Conservation (phyloP, 2,888 invertebrate genomes). For the Rhogogaster chlorosoma region DNA sequence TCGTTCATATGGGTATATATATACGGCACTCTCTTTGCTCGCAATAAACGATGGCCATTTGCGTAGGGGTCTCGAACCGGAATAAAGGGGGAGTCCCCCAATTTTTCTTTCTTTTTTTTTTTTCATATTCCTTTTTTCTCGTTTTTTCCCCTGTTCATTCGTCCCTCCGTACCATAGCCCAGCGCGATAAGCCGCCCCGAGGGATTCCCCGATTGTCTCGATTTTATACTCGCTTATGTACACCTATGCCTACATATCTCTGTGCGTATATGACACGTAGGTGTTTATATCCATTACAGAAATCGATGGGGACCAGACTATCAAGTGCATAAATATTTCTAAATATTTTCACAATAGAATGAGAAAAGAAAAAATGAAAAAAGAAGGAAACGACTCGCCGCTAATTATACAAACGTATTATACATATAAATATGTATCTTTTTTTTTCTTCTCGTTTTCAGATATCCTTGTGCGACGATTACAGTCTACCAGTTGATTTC, state of each 20-base stretch:
- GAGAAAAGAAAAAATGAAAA: too few relatives aligned
- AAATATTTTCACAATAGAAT: too few relatives aligned
- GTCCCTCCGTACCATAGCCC: neutral
- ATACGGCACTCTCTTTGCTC: conserved; percentile 69
- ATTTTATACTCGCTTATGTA: conserved; percentile 66
- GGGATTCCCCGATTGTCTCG: conserved; percentile 73
- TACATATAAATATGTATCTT: too few relatives aligned
- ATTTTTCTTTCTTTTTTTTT: conserved; percentile 56
- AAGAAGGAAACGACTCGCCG: conserved; percentile 70
- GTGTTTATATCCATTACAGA: neutral
- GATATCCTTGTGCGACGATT: conserved; percentile 93
- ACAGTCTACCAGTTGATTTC: conserved; percentile 92
- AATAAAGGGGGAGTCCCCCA: conserved; percentile 61
- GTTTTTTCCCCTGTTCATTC: conserved; percentile 47
- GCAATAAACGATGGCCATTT: conserved; percentile 75
- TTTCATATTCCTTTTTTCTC: conserved; percentile 55
- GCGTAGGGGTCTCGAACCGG: conserved; percentile 69
- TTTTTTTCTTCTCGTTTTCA: conserved; percentile 74
- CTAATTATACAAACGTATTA: too few relatives aligned
- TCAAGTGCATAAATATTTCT: too few relatives aligned
- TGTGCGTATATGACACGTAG: conserved; percentile 61
- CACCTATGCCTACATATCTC: conserved; percentile 60
- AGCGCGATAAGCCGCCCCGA: conserved; percentile 71
- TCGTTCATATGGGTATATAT: conserved; percentile 65
- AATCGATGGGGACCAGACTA: neutral